Evolutionary conservation across 1,140 invertebrate genomes (phyloP).

Genomic region (Meloidogyne floridensis): DNA sequence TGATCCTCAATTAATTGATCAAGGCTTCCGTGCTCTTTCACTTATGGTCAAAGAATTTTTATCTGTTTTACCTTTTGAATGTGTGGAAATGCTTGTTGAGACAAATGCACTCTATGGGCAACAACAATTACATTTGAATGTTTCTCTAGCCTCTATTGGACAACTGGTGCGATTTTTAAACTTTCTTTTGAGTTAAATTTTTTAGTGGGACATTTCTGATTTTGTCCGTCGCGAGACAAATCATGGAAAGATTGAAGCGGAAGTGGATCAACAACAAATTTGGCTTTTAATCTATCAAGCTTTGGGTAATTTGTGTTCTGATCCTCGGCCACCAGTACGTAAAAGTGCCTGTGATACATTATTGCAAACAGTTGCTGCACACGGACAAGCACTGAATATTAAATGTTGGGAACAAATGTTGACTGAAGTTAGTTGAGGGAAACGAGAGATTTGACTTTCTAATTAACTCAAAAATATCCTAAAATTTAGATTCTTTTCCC

Average conservation of each 20-base stretch:
- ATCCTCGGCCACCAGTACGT: slow-evolving; percentile 87
- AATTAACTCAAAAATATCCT: neutral
- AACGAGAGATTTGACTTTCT: neutral
- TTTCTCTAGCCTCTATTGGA: slow-evolving; percentile 94
- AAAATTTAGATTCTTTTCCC: slow-evolving; percentile 82
- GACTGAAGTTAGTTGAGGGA: slow-evolving; percentile 47
- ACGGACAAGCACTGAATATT: slow-evolving; percentile 73
- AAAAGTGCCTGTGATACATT: slow-evolving; percentile 81
- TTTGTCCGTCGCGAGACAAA: slow-evolving; percentile 49
- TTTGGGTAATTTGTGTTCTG: slow-evolving; percentile 85
- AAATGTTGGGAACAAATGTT: slow-evolving; percentile 58
- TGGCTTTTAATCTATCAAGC: slow-evolving; percentile 65
- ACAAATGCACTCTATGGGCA: slow-evolving; percentile 92
- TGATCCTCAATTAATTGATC: slow-evolving; percentile 51
- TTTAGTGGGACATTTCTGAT: slow-evolving; percentile 66
- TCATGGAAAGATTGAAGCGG: slow-evolving; percentile 19
- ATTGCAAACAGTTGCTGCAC: slow-evolving; percentile 93
- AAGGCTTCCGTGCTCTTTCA: slow-evolving; percentile 39
- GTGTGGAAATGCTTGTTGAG: slow-evolving; percentile 86
- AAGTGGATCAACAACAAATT: slow-evolving; percentile 46
- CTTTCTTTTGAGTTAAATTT: slow-evolving; percentile 20
- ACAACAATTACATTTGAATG: slow-evolving; percentile 94
- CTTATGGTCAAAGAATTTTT: slow-evolving; percentile 87
- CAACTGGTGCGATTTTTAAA: slow-evolving; percentile 75
- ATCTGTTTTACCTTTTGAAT: slow-evolving; percentile 68